These are phyloP conservation scores for Drosophila littoralis DNA, from an alignment of 1,140 invertebrate species.

Conservation along the genomic window DNA sequence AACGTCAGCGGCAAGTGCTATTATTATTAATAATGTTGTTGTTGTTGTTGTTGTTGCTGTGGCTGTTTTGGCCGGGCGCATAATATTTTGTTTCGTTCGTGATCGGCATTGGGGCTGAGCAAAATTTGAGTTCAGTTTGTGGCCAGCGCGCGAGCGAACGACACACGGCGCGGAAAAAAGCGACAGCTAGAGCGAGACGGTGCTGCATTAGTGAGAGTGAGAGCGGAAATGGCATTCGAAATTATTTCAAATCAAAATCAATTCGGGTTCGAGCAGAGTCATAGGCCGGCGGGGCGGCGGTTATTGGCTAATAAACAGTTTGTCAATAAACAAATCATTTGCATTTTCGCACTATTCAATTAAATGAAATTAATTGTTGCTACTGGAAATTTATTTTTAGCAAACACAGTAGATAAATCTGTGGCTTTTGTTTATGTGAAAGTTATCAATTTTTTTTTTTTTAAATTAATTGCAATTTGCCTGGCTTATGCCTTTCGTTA, in stretches of 20 bases:
- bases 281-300: neutral
- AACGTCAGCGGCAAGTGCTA: constrained; percentile 50
- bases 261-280: neutral
- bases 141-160: constrained; percentile 59
- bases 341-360: constrained; percentile 38
- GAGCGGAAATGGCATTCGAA: constrained; percentile 32
- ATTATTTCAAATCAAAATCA: constrained; percentile 4
- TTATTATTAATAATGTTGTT: constrained; percentile 37
- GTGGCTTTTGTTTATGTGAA: neutral
- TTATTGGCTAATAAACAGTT: neutral
- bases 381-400: constrained; percentile 10
- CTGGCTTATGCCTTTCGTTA: constrained; percentile 43
- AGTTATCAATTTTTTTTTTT: constrained; percentile 5
- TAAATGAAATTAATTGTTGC: constrained; percentile 30
- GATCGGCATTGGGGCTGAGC: constrained; percentile 65
- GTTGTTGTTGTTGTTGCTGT: constrained; percentile 18
- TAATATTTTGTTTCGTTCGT: constrained; percentile 63
- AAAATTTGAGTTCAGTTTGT: constrained; percentile 67
- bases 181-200: constrained; percentile 26
- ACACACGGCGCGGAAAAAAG: constrained; percentile 55
- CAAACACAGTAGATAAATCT: constrained; percentile 3
- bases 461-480: constrained; percentile 44
- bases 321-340: constrained; percentile 18
- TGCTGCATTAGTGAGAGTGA: constrained; percentile 34
- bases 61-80: constrained; percentile 58